Base-by-base conservation (phyloP, 64 coral and sea anemone genomes). In the Dendronephthya gigantea region DNA sequence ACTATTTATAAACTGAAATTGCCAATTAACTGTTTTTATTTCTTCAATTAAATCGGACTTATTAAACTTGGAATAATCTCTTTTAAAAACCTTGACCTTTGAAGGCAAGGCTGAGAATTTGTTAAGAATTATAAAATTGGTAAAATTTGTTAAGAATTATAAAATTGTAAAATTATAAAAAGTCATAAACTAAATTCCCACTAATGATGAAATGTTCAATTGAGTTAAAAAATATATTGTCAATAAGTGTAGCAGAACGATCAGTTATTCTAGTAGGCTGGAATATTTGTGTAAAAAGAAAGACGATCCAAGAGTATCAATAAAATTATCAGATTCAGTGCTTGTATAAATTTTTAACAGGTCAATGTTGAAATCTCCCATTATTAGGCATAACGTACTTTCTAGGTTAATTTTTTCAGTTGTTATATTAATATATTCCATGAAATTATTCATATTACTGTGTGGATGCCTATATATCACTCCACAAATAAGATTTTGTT, bases 221-320 rank as follows among this genome's bases (percentile, higher is more conserved):
- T 4, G n/a, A 75, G 35, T 75, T 33, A 3, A 75, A 75, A 33
- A 30, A 75, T 75, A 75, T 75, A 16, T 75, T 27, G 15, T 75
- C 69, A 3, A 75, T 33, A 32, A 75, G 15, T 34, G 69, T 75
- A 33, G 69, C 69, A 33, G 69, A 75, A 25, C 34, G 69, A 16
- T 75, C 29, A 34, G 69, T 75, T 75, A 75, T 75, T 37, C 69
- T 75, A 75, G 69, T 75, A 13, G 69, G 69, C 25, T 75, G 69
- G 1, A 75, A 25, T 4, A 75, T 75, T 13, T 75, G 69, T 75
- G 69, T 7, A 70, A 8, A 37, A 75, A 75, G 69, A 75, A 75
- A 16, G 6, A 5, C 4, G 69, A 75, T 14, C 69, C 69, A 13
- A 75, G 12, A 30, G n/a, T 75, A 33, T 75, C 34, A 16, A 75